phyloP scores from a whole-genome alignment of 2,113 vertebrate genomes.

The Hydrolagus affinis region DNA sequence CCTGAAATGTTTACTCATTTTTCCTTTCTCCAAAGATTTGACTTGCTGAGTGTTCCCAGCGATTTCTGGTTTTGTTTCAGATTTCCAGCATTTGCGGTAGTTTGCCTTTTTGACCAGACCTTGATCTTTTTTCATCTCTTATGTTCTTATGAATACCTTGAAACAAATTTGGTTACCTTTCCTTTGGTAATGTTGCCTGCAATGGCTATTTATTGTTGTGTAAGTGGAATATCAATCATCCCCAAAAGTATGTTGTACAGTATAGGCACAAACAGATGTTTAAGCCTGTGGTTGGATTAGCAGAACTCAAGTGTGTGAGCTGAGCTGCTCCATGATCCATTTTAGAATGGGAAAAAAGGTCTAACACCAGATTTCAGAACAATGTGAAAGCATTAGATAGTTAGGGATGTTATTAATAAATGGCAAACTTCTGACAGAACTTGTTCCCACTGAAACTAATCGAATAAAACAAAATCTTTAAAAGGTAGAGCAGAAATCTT shows the following conservation, averaged over 20 bases:
- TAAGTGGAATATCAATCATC: not conserved
- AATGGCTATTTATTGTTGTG: not conserved
- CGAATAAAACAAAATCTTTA: not conserved
- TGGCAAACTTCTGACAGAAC: not conserved
- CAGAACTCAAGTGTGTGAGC: not conserved
- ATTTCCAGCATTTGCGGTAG: not conserved
- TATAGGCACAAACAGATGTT: not conserved
- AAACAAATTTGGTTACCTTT: not conserved
- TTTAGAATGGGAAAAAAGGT: not conserved
- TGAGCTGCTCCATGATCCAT: not conserved
- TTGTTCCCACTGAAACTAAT: not conserved
- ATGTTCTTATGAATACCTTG: too few relatives aligned
- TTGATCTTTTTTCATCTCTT: too few relatives aligned
- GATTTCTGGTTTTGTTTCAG: not conserved
- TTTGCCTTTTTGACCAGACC: too few relatives aligned
- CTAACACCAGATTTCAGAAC: not conserved
- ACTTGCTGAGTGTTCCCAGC: too few relatives aligned
- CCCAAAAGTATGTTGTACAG: not conserved
- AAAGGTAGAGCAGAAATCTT: not conserved
- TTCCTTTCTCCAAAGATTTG: too few relatives aligned
- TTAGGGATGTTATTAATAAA: constrained; percentile 27
- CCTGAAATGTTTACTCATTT: too few relatives aligned
- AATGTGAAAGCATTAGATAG: not conserved
- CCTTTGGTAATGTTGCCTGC: not conserved
- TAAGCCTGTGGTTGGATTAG: not conserved